Base-by-base conservation (phyloP, 2,888 invertebrate species). In the Chalcis sispes region DNA sequence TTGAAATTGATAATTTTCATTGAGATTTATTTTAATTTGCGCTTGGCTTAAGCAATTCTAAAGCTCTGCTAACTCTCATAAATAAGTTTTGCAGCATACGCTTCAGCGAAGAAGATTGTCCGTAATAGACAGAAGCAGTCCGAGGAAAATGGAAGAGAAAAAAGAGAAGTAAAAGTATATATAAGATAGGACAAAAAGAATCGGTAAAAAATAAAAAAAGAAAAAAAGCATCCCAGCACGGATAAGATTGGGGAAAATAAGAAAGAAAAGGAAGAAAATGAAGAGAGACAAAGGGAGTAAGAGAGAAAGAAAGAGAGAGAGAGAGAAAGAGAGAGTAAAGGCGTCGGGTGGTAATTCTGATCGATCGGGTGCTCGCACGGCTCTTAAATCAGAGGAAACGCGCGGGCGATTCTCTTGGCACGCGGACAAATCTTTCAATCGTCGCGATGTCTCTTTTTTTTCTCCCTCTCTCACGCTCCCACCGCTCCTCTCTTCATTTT, bases 371-470 rank as follows among this genome's bases (percentile, higher is more conserved):
- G 27, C 18, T 3, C 10, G 23, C 64, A 5, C 27, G 48, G 40
- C 72, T 67, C 67, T 67, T 72, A 67, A 72, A 76, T 76, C 66
- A 71, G 71, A 36, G 27, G 4, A 25, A 64, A 54, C 42, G 62
- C 56, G 67, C 42, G 56, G 13, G 29, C 5, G 50, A 67, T 72
- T 76, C 69, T 61, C 65, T 72, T 77, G 69, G 69, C 65, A 72
- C 72, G 32, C 20, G 40, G 62, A 77, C 72, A 77, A 69, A 72
- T 77, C 77, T 77, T 72, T 77, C 77, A 77, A 77, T 72, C 69
- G 67, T 58, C 56, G 42, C 59, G 50, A 10, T 13, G 1, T n/a
- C 36, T 46, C 4, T 10, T 32, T 52, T 54, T 48, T 54, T 42
- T 15, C 29, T 15, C 50, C n/a, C 32, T 23, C 27, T 25, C 15